phyloP scores from a whole-genome alignment of 2,113 vertebrate genomes.

The Cephalopterus ornatus region DNA sequence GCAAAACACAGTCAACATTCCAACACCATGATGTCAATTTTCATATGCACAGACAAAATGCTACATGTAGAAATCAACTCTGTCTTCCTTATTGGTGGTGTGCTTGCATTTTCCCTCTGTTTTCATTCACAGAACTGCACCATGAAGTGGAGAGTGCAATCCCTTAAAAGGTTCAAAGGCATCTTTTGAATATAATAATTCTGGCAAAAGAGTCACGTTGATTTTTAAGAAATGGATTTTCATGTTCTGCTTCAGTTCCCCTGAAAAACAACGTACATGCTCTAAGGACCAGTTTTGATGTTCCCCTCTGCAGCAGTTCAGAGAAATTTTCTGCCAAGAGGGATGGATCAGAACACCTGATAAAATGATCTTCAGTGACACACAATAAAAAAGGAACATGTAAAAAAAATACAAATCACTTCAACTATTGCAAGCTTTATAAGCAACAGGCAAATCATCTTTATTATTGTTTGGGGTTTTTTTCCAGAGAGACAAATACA shows the following conservation, averaged over 20 bases:
- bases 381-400: neutral
- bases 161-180: neutral
- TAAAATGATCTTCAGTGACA: constrained; percentile 5
- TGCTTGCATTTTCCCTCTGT: neutral
- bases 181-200: neutral
- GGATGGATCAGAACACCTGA: constrained; percentile 43
- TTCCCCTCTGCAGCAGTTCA: constrained; percentile 12
- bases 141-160: neutral
- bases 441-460: constrained; percentile 20
- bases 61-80: constrained; percentile 6
- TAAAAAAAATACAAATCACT: constrained; percentile 14
- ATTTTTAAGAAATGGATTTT: constrained; percentile 8
- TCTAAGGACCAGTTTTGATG: neutral
- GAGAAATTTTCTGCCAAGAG: constrained; percentile 25
- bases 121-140: constrained; percentile 6
- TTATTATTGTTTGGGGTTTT: neutral
- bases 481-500: constrained; percentile 17
- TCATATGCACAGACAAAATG: constrained; percentile 41
- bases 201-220: neutral
- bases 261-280: neutral
- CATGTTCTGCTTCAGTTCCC: neutral
- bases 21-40: constrained; percentile 64
- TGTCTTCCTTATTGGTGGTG: neutral
- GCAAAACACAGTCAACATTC: constrained; percentile 64
- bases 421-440: constrained; percentile 4